Conservation (phyloP, 2,797 vertebrate genomes). For the Philypnodon macrostomus region DNA sequence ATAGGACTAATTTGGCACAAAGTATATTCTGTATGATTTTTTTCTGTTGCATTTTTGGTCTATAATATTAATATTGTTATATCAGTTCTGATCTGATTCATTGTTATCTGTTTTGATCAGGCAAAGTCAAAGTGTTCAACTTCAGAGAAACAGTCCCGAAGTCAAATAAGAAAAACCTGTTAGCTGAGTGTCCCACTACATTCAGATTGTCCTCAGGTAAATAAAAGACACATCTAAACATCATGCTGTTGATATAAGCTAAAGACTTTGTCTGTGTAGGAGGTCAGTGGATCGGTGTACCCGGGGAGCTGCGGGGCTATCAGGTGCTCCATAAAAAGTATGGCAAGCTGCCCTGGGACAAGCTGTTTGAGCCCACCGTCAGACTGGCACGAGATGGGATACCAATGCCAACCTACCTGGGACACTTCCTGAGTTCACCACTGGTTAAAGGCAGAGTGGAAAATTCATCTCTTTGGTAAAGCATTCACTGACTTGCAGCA, state of each 20-base stretch:
- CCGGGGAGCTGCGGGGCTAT: conserved; percentile 89
- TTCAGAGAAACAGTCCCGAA: conserved; percentile 75
- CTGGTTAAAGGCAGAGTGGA: neutral
- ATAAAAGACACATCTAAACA: neutral
- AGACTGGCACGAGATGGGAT: conserved; percentile 85
- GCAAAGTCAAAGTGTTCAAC: conserved; percentile 71
- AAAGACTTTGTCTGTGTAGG: conserved; percentile 46
- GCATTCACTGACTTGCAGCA: neutral
- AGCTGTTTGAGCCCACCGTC: conserved; percentile 79
- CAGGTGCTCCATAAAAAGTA: conserved; percentile 79
- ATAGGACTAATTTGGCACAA: no score
- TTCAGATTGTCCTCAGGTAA: conserved; percentile 39
- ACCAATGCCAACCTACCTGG: conserved; percentile 62
- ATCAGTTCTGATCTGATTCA: no score
- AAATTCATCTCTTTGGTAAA: conserved; percentile 64
- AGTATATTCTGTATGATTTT: no score
- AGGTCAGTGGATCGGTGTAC: conserved; percentile 85
- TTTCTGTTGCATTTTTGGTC: no score
- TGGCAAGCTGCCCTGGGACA: conserved; percentile 79
- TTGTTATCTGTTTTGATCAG: conserved; percentile 46
- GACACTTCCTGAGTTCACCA: rapidly evolving
- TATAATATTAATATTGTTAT: no score
- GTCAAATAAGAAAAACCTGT: conserved; percentile 39
- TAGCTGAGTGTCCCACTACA: conserved; percentile 46
- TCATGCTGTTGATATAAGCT: neutral